These are phyloP conservation scores for Fragum whitleyi DNA, from an alignment of 2,888 invertebrate genomes.

Conservation along the genomic window DNA sequence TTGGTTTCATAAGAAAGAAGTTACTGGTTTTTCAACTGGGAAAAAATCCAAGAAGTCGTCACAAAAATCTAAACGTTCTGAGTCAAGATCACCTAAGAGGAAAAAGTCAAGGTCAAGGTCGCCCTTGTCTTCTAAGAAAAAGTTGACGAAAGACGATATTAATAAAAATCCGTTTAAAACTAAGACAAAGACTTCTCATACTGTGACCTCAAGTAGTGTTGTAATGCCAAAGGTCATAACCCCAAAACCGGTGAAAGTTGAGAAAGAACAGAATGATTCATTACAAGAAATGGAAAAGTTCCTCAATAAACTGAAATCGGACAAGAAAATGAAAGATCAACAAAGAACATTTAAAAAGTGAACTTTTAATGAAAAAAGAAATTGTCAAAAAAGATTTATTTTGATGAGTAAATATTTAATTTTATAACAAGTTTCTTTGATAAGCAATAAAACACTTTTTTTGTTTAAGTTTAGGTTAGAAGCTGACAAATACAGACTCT, in stretches of 20 bases:
- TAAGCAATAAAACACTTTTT: too few species aligned
- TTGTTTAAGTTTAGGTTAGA: too few species aligned
- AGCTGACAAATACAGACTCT: too few species aligned
- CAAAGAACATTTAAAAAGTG: constrained; percentile 11
- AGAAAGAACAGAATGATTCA: constrained; percentile 31
- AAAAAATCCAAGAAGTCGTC: background rate
- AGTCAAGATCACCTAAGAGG: constrained; percentile 8
- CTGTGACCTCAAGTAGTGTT: background rate
- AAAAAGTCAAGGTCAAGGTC: constrained; percentile 35
- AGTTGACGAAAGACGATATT: background rate
- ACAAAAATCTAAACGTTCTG: background rate
- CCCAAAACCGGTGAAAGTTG: background rate
- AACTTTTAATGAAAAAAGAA: constrained; percentile 11
- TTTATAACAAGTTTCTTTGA: too few species aligned
- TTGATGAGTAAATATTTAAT: too few species aligned
- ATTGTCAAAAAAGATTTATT: background rate
- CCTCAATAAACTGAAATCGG: constrained; percentile 33
- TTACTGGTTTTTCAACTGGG: background rate
- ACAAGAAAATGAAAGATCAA: constrained; percentile 46
- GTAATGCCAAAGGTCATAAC: background rate
- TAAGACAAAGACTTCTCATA: background rate
- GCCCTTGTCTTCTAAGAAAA: background rate
- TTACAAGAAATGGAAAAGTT: constrained; percentile 50
- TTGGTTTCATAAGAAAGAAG: constrained; percentile 47
- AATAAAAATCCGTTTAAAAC: constrained; percentile 18